These are phyloP conservation scores for Nesometra sesokonis DNA, from an alignment of 35 echinoderm and acorn worm genomes.

Conservation along the genomic window DNA sequence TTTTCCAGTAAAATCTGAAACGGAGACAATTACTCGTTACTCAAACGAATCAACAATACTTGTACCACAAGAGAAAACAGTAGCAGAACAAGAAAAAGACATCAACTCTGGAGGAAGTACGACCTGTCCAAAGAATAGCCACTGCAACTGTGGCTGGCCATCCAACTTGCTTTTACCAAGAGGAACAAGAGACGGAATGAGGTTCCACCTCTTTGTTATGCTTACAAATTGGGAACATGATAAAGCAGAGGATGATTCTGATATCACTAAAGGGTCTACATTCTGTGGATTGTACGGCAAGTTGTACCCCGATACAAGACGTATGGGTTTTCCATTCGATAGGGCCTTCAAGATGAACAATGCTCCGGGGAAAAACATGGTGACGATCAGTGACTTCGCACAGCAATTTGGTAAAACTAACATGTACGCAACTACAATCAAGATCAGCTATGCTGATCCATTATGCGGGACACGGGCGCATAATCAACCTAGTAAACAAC, in stretches of 20 bases:
- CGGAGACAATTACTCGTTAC: neutral
- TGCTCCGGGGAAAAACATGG: neutral
- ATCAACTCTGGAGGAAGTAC: neutral
- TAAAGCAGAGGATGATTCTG: neutral
- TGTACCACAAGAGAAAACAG: neutral
- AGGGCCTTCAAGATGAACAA: neutral
- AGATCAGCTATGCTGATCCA: neutral
- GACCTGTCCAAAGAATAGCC: neutral
- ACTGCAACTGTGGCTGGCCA: constrained; percentile 13
- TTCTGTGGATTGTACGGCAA: neutral
- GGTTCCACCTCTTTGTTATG: neutral
- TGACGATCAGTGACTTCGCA: neutral
- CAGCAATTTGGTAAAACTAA: neutral
- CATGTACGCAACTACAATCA: neutral
- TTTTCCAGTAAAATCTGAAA: neutral
- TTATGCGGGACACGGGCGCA: neutral
- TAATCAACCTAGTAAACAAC: neutral
- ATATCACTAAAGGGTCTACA: neutral
- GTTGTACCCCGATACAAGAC: neutral
- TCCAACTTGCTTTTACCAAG: neutral
- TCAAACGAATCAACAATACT: neutral
- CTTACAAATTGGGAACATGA: neutral
- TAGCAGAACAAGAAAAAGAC: neutral
- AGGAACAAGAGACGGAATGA: neutral
- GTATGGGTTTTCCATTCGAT: neutral